These are phyloP conservation scores for Chaetodon trifascialis DNA, from an alignment of 2,113 vertebrate genomes.

Conservation along the genomic window DNA sequence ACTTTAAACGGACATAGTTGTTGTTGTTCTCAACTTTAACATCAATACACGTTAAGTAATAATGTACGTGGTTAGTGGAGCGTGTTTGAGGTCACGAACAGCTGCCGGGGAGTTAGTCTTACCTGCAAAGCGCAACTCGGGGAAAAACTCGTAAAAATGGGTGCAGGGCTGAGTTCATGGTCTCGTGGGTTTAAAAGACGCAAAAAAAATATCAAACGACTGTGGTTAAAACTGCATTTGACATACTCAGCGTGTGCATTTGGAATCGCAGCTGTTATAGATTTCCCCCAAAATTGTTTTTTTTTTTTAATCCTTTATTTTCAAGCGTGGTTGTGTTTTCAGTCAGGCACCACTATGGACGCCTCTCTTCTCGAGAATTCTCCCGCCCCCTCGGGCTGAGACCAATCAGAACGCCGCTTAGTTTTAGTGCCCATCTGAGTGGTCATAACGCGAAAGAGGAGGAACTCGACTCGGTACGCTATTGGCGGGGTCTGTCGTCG, in stretches of 20 bases:
- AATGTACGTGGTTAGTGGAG: background rate
- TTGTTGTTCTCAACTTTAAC: too few relatives aligned
- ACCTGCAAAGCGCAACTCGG: background rate
- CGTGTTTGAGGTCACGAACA: background rate
- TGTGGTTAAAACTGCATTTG: background rate
- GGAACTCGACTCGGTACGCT: accelerated
- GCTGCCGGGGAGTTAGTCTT: background rate
- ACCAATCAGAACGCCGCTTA: background rate
- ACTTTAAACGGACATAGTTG: too few relatives aligned
- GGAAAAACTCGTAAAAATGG: background rate
- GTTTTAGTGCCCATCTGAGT: background rate
- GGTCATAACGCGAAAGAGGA: background rate
- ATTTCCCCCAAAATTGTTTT: background rate
- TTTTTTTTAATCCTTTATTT: background rate
- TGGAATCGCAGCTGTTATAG: accelerated
- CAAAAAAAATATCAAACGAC: too few relatives aligned
- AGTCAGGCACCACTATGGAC: constrained; percentile 50
- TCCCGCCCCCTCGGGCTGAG: background rate
- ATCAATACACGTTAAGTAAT: too few relatives aligned
- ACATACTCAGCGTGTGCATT: accelerated
- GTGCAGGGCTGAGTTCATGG: background rate
- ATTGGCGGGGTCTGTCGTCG: background rate
- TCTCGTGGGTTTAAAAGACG: background rate
- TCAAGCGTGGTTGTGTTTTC: background rate
- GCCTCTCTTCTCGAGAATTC: background rate